phyloP scores from a whole-genome alignment of 2,113 vertebrate genomes.

The Rhinoderma darwinii region DNA sequence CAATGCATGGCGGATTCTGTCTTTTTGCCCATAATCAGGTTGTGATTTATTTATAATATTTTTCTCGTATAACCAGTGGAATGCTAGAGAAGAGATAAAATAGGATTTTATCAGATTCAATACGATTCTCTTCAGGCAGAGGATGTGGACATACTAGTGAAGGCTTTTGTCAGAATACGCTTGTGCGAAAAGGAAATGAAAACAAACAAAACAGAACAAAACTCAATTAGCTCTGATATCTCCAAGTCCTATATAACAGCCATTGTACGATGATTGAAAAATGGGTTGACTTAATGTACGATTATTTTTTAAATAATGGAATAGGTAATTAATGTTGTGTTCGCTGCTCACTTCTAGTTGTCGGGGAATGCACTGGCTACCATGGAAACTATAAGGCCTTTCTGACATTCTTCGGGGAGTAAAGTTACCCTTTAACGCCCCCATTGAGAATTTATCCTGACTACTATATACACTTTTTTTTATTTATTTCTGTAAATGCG shows the following conservation, averaged over 20 bases:
- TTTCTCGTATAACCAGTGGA: not conserved
- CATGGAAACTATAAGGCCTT: constrained; percentile 15
- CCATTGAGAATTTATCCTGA: not conserved
- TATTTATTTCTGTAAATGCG: not conserved
- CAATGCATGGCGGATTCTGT: not conserved
- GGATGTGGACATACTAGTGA: not conserved
- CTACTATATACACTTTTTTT: not conserved
- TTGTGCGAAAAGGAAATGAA: not conserved
- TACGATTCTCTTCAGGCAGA: not conserved
- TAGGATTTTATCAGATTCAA: not conserved
- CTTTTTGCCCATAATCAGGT: not conserved
- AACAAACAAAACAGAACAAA: not conserved
- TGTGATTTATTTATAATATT: not conserved
- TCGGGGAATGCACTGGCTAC: not conserved
- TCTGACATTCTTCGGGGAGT: not conserved
- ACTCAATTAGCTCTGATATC: too few species aligned
- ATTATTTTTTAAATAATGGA: not conserved
- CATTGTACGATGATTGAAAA: not conserved
- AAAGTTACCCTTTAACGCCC: not conserved
- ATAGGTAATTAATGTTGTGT: constrained; percentile 1
- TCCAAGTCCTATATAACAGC: not conserved
- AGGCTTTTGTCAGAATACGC: not conserved
- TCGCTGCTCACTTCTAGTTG: not conserved
- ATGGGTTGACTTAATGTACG: not conserved
- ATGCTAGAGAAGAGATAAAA: not conserved